phyloP scores from a whole-genome alignment of 2,113 vertebrate species.

The Numenius arquata region DNA sequence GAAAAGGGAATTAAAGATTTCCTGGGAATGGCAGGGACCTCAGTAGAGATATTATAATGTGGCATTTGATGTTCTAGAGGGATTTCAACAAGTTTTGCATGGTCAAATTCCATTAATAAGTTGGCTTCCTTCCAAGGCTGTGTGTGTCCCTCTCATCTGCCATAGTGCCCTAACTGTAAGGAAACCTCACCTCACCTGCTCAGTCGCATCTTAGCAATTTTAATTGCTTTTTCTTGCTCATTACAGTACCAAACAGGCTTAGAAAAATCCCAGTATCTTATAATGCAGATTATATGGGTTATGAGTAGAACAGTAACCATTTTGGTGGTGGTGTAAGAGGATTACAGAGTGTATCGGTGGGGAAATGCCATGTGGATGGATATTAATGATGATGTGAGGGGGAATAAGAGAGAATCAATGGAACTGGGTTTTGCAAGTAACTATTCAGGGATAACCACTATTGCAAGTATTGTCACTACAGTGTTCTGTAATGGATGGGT shows the following conservation, averaged over 20 bases:
- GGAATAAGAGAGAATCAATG: not conserved
- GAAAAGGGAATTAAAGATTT: slow-evolving; percentile 26
- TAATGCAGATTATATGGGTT: not conserved
- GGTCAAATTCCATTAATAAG: slow-evolving; percentile 74
- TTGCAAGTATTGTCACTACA: not conserved
- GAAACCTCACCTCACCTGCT: slow-evolving; percentile 64
- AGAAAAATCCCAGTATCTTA: not conserved
- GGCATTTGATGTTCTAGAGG: slow-evolving; percentile 61
- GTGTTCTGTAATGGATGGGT: not conserved
- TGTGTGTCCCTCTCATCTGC: slow-evolving; percentile 61
- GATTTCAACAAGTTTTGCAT: slow-evolving; percentile 73
- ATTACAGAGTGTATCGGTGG: not conserved
- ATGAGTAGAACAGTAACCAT: not conserved
- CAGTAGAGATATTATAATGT: slow-evolving; percentile 62
- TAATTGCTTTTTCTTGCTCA: slow-evolving; percentile 61
- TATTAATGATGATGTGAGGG: not conserved
- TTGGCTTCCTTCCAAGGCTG: slow-evolving; percentile 62
- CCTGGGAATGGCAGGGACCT: slow-evolving; percentile 7
- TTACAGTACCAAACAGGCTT: slow-evolving; percentile 21
- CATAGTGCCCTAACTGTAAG: slow-evolving; percentile 38
- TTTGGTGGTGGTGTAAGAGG: not conserved
- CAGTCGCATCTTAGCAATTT: slow-evolving; percentile 44
- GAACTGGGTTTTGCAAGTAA: not conserved
- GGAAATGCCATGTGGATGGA: not conserved
- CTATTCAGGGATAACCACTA: not conserved